These are phyloP conservation scores for Plectropomus leopardus DNA, from an alignment of 2,113 vertebrate species.

Conservation along the genomic window DNA sequence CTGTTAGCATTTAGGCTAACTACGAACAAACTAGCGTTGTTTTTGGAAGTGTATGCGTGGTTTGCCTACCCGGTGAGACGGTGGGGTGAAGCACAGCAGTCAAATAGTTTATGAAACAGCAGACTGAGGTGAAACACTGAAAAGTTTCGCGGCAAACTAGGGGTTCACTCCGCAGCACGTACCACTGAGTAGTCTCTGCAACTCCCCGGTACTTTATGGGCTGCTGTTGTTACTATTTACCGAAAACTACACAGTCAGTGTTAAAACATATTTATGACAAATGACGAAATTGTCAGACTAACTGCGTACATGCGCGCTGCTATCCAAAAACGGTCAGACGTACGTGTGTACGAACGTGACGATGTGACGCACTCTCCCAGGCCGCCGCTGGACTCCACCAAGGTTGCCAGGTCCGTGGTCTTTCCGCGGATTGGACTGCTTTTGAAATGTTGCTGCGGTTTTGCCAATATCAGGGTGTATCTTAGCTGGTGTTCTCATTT, in stretches of 20 bases:
- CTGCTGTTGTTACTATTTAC: not conserved
- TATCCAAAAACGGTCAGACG: conserved; percentile 23
- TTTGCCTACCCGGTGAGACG: conserved; percentile 33
- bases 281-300: not conserved
- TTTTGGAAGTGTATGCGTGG: not conserved
- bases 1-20: not conserved
- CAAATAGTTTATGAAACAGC: not conserved
- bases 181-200: accelerated
- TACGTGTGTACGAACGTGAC: conserved; percentile 47
- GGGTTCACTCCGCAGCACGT: conserved; percentile 34
- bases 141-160: conserved; percentile 61
- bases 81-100: not conserved
- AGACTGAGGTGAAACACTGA: not conserved
- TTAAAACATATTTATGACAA: not conserved
- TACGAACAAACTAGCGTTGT: accelerated
- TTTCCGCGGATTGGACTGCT: too few species aligned
- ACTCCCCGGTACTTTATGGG: not conserved
- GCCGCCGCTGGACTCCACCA: too few species aligned
- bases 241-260: not conserved
- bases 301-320: not conserved
- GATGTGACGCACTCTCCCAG: conserved; percentile 56
- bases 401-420: too few species aligned
- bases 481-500: too few species aligned
- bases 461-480: too few species aligned
- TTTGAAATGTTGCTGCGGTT: too few species aligned